Base-by-base conservation (phyloP, 2,113 vertebrate genomes). In the Rousettus leschenaultii region DNA sequence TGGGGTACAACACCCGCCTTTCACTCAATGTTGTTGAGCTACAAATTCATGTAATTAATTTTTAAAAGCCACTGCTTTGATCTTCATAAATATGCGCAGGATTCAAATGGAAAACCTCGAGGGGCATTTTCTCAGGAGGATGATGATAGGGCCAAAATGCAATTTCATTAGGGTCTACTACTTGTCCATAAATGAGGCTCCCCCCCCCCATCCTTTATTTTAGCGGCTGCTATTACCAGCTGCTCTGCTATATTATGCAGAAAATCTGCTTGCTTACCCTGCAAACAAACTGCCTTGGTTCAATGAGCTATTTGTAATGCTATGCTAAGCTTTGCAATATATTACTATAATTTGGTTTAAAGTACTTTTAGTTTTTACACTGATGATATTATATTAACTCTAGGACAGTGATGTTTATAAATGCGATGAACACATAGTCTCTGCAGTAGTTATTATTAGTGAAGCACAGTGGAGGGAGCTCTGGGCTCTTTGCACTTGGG, bases 221-320 rank as follows among this genome's bases (percentile, higher is more conserved):
- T 53, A 77, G 61, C 0, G 94, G 78, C 82, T 92, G 73, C 94
- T 87, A 18, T 92, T 97, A 89, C 82, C 98, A 98, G 98, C 98
- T 98, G 97, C 89, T 95, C 86, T 93, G 33, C 86, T 96, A 94
- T 94, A 77, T 97, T 98, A 97, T 97, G 97, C 96, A 93, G 97
- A 86, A 51, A n/a, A 96, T 96, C 90, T 94, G 92, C 96, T 96
- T 97, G 95, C 97, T 96, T 96, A 90, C 71, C 96, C 96, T 95
- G 97, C 35, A 79, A 97, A 93, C 1, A 18, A 53, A 86, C 33
- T 28, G 30, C 35, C 30, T 53, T 7, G 68, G 87, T 95, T 97
- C 95, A 94, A 66, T 89, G 94, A 97, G 94, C 95, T 96, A 86
- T 97, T 98, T 97, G 94, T 97, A 97, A 97, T 80, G 96, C 92